Conservation (phyloP, 2,113 vertebrate species). For the Elaphurus davidianus region DNA sequence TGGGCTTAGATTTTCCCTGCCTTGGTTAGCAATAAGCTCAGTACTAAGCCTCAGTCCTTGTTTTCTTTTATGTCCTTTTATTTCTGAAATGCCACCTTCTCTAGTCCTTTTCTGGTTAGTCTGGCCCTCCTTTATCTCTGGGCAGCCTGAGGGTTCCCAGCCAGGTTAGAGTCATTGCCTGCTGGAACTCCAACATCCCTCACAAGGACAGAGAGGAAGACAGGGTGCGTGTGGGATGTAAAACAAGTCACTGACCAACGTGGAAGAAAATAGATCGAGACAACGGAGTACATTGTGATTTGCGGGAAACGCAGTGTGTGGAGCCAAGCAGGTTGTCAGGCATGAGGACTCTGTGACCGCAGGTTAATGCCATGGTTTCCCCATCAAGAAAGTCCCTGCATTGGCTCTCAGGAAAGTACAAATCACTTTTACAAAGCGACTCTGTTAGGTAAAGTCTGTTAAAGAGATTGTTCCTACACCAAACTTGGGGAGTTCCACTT, state of each 20-base stretch:
- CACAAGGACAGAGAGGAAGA: conserved; percentile 7
- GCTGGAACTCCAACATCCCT: background rate
- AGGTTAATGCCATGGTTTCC: background rate
- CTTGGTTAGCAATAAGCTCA: background rate
- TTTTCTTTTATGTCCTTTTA: background rate
- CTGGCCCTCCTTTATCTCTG: background rate
- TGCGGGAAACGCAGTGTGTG: background rate
- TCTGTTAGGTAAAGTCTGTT: background rate
- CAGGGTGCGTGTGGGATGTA: conserved; percentile 33
- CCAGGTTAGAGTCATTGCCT: conserved; percentile 12
- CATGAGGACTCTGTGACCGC: background rate
- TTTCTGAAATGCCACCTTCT: background rate
- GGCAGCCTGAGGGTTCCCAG: background rate
- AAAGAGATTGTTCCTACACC: background rate
- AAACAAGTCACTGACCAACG: conserved; percentile 34
- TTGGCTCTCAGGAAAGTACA: background rate
- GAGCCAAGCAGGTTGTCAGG: background rate
- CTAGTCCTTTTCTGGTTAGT: background rate
- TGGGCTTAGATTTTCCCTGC: background rate
- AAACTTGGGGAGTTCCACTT: background rate
- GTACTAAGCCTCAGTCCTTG: background rate
- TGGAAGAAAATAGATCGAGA: conserved; percentile 41
- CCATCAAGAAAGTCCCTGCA: background rate
- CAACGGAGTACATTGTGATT: background rate
- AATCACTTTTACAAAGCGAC: background rate